These are phyloP conservation scores for Gallinago stenura DNA, from an alignment of 2,797 vertebrate species.

Conservation along the genomic window DNA sequence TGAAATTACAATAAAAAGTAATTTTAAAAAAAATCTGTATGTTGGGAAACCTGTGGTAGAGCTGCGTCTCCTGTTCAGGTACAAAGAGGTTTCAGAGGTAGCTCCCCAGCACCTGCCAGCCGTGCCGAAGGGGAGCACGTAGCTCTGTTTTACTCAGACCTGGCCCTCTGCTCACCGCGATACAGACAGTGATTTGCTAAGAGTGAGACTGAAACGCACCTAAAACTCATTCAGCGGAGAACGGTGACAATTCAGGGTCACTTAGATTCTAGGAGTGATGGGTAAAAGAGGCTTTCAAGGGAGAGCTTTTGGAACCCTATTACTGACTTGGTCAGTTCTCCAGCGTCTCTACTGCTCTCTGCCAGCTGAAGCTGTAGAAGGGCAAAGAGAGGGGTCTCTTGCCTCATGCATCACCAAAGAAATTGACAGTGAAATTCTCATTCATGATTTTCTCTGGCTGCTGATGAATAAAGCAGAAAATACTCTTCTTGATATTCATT, in stretches of 20 bases:
- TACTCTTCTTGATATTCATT: neutral
- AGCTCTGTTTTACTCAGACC: neutral
- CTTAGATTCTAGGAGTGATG: neutral
- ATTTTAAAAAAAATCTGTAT: neutral
- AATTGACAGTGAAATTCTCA: neutral
- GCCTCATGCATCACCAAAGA: neutral
- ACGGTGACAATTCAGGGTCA: constrained; percentile 4
- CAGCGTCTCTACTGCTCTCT: neutral
- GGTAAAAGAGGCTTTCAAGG: neutral
- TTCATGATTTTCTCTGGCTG: neutral
- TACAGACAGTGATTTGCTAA: neutral
- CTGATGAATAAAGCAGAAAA: neutral
- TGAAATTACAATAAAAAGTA: accelerated
- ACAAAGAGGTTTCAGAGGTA: neutral
- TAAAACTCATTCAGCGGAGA: neutral
- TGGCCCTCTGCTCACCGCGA: neutral
- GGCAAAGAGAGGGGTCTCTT: neutral
- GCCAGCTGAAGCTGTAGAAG: neutral
- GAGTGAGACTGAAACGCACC: neutral
- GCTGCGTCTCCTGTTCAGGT: accelerated
- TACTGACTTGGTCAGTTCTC: neutral
- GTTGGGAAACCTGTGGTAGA: neutral
- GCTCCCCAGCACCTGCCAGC: neutral
- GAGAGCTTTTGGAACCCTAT: neutral
- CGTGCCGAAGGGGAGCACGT: neutral